Conservation (phyloP, 2,797 vertebrate species). For the Oreochromis grahami region DNA sequence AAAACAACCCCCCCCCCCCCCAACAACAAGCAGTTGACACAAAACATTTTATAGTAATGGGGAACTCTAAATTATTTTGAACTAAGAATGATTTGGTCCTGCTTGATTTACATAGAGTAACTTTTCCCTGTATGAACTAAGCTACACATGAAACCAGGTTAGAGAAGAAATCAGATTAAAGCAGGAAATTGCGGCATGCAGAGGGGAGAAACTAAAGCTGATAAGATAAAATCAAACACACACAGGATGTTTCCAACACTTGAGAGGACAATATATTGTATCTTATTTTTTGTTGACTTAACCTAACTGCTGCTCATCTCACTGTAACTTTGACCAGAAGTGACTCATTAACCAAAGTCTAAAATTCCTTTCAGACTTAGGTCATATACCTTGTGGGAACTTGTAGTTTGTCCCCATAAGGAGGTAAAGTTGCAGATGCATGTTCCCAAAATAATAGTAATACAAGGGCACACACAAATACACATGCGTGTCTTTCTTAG, state of each 20-base stretch:
- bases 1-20: not conserved
- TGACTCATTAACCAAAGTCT: not conserved
- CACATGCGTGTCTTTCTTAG: not conserved
- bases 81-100: not conserved
- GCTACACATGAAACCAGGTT: conserved; percentile 1
- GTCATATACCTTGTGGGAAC: not conserved
- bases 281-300: not conserved
- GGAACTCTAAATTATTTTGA: not conserved
- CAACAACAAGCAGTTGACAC: not conserved
- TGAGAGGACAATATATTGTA: not conserved
- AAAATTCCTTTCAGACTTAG: not conserved
- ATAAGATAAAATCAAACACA: not conserved
- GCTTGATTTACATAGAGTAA: not conserved
- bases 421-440: not conserved
- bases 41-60: not conserved
- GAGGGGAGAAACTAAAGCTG: not conserved
- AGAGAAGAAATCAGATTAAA: conserved; percentile 3
- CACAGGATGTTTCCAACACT: not conserved
- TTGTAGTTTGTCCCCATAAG: not conserved
- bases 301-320: not conserved
- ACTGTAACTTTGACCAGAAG: not conserved
- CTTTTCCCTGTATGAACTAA: not conserved
- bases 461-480: not conserved
- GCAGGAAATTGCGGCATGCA: not conserved
- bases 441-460: not conserved